These are phyloP conservation scores for Magallana ariakensis DNA, from an alignment of 1,140 invertebrate species.

Conservation along the genomic window DNA sequence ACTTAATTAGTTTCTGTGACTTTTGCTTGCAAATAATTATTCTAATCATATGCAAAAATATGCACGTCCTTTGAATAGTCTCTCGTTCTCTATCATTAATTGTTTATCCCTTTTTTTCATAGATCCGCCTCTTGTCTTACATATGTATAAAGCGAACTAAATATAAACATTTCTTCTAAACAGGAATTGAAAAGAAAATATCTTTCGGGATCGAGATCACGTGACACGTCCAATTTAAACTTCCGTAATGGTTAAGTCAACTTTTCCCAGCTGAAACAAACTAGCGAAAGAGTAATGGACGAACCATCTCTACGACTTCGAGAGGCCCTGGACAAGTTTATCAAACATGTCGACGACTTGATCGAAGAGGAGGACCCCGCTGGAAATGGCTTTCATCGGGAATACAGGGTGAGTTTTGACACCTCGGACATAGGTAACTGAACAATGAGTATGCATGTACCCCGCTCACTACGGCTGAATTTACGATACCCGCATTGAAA, in stretches of 20 bases:
- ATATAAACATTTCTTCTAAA: background rate
- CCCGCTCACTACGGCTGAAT: too few relatives aligned
- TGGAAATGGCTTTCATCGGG: conserved; percentile 80
- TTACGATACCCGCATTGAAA: too few relatives aligned
- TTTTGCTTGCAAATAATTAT: too few relatives aligned
- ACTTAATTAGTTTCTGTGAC: too few relatives aligned
- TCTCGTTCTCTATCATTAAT: too few relatives aligned
- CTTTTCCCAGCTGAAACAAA: background rate
- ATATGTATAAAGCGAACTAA: background rate
- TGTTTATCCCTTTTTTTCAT: too few relatives aligned
- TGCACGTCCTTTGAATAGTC: too few relatives aligned
- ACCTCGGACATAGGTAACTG: too few relatives aligned
- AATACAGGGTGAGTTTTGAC: conserved; percentile 80
- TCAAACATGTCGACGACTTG: conserved; percentile 81
- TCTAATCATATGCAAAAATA: too few relatives aligned
- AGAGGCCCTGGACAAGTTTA: conserved; percentile 81
- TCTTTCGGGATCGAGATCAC: conserved; percentile 31
- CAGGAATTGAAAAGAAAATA: conserved; percentile 46
- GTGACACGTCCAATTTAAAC: conserved; percentile 25
- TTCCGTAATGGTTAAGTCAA: conserved; percentile 31
- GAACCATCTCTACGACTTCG: conserved; percentile 53
- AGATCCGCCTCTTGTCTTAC: background rate
- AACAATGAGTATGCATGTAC: too few relatives aligned
- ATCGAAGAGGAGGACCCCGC: conserved; percentile 77
- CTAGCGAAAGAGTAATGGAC: conserved; percentile 33